phyloP scores from a whole-genome alignment of 2,113 vertebrate genomes.

The Bambusicola thoracicus region DNA sequence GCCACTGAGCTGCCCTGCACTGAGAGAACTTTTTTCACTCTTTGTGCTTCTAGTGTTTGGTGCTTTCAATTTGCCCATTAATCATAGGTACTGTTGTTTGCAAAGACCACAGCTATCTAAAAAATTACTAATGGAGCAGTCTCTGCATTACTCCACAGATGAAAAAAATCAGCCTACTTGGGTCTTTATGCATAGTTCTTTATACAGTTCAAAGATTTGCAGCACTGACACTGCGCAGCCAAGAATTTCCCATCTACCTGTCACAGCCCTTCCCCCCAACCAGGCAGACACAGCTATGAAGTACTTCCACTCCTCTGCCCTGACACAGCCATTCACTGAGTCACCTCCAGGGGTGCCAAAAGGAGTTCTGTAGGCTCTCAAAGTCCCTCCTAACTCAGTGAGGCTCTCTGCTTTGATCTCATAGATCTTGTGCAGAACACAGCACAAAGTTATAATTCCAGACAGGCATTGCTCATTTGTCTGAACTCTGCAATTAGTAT shows the following conservation, averaged over 20 bases:
- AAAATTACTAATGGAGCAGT: not conserved
- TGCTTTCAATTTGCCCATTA: not conserved
- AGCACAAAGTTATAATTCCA: slow-evolving; percentile 15
- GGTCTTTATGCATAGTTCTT: not conserved
- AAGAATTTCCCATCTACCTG: not conserved
- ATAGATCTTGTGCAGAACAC: not conserved
- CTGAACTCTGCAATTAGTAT: slow-evolving; percentile 38
- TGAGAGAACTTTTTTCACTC: not conserved
- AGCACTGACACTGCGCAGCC: not conserved
- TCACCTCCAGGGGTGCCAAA: not conserved
- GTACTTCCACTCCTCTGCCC: not conserved
- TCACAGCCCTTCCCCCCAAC: not conserved
- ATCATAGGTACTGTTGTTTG: fast-evolving
- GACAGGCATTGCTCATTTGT: not conserved
- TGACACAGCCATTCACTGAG: not conserved
- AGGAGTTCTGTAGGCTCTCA: not conserved
- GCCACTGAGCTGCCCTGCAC: not conserved
- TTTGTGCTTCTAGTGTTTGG: not conserved
- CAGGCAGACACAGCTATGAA: not conserved
- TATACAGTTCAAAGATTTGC: not conserved
- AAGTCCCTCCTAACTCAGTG: not conserved
- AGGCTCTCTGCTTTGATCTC: not conserved
- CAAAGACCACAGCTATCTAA: not conserved
- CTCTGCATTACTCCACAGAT: not conserved
- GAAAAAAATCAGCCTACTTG: not conserved